phyloP scores from a whole-genome alignment of 2,113 vertebrate species.

The Psilopogon haemacephalus region DNA sequence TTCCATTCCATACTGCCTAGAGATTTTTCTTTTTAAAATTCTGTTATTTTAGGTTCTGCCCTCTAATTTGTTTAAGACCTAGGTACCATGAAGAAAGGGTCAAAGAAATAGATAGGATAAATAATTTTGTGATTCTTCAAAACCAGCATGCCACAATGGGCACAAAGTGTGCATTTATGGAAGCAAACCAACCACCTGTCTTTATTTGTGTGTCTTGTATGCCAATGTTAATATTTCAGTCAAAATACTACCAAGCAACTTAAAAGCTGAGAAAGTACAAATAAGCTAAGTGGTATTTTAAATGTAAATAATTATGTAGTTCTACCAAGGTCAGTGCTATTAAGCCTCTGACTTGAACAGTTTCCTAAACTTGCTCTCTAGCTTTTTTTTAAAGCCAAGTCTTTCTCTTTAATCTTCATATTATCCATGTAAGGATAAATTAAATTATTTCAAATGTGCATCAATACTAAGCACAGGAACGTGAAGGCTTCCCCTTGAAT shows the following conservation, averaged over 20 bases:
- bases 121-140: neutral
- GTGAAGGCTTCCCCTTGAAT: neutral
- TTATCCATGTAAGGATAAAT: neutral
- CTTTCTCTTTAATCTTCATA: neutral
- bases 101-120: neutral
- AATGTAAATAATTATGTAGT: neutral
- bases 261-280: neutral
- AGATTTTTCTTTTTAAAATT: neutral
- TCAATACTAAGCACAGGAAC: neutral
- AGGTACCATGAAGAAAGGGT: neutral
- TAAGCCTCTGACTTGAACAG: neutral
- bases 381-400: neutral
- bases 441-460: neutral
- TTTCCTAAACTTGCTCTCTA: neutral
- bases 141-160: too few species aligned
- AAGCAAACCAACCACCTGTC: neutral
- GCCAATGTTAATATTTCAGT: neutral
- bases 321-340: too few species aligned
- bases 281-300: neutral
- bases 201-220: neutral
- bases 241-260: neutral
- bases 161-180: too few species aligned
- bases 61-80: neutral
- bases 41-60: neutral
- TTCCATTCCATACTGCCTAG: neutral